Evolutionary conservation across 2,113 vertebrate species (phyloP).

Genomic region (Psittacara wagleri): DNA sequence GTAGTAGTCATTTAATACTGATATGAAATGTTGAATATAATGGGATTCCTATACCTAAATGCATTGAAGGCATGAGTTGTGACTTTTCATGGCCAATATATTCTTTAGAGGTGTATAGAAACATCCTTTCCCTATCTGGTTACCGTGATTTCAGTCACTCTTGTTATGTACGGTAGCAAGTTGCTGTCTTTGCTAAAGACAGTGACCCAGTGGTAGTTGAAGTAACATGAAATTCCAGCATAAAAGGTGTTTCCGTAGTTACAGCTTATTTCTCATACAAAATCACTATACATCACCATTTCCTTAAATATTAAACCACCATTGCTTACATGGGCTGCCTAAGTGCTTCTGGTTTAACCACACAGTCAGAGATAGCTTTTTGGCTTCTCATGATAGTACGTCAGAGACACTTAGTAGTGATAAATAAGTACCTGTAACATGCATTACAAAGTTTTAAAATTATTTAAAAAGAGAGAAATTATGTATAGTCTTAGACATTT

Average conservation of each 20-base stretch:
- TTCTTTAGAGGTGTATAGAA: neutral
- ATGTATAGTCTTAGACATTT: neutral
- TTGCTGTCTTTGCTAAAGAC: neutral
- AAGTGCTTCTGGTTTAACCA: neutral
- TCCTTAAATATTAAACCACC: neutral
- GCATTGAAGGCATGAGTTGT: neutral
- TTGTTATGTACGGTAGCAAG: neutral
- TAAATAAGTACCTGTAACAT: neutral
- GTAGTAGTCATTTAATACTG: rapidly evolving
- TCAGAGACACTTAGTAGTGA: neutral
- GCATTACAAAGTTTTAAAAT: neutral
- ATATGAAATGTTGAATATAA: neutral
- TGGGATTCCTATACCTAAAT: neutral
- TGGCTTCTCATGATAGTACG: neutral
- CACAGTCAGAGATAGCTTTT: neutral
- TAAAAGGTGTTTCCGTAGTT: neutral
- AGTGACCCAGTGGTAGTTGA: neutral
- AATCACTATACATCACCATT: neutral
- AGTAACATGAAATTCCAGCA: neutral
- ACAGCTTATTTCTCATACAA: neutral
- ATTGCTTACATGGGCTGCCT: neutral
- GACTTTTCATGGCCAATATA: neutral
- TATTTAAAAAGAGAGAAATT: neutral
- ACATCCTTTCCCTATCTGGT: neutral
- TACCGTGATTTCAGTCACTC: neutral